These are phyloP conservation scores for Drosophila limbata DNA, from an alignment of 2,888 invertebrate genomes.

Conservation along the genomic window DNA sequence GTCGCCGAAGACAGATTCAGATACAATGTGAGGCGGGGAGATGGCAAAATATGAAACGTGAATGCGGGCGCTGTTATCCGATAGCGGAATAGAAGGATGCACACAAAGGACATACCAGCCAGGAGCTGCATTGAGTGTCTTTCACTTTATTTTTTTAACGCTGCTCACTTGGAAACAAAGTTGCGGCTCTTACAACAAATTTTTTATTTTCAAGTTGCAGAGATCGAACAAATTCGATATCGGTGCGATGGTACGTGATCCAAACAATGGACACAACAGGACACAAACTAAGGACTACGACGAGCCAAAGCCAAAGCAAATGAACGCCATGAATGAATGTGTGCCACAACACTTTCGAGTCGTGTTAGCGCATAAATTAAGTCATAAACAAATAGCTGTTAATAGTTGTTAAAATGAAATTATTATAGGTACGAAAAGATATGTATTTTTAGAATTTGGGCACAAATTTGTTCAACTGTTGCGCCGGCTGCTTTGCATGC, in stretches of 20 bases:
- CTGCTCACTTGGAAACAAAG: conserved; percentile 75
- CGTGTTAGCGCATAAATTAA: conserved; percentile 74
- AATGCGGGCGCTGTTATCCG: conserved; percentile 83
- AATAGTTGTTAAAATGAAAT: too few species aligned
- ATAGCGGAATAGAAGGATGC: conserved; percentile 72
- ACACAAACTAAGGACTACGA: conserved; percentile 45
- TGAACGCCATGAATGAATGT: conserved; percentile 39
- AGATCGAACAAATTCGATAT: conserved; percentile 77
- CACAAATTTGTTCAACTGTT: conserved; percentile 46
- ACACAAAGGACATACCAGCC: conserved; percentile 41
- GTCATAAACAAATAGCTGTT: conserved; percentile 45
- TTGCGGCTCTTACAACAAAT: conserved; percentile 48
- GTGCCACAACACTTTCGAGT: conserved; percentile 48
- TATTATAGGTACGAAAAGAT: background rate
- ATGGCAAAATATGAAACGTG: conserved; percentile 66
- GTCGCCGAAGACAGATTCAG: conserved; percentile 55
- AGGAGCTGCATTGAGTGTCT: conserved; percentile 38
- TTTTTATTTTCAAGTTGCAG: conserved; percentile 15
- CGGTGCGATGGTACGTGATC: conserved; percentile 70
- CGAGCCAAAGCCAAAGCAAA: conserved; percentile 30
- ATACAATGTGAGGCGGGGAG: conserved; percentile 40
- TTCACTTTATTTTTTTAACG: conserved; percentile 10
- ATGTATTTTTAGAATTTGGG: conserved; percentile 17
- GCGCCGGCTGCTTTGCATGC: conserved; percentile 71
- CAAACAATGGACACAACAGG: conserved; percentile 71